These are phyloP conservation scores for Muntiacus reevesi DNA, from an alignment of 2,113 vertebrate species.

Conservation along the genomic window DNA sequence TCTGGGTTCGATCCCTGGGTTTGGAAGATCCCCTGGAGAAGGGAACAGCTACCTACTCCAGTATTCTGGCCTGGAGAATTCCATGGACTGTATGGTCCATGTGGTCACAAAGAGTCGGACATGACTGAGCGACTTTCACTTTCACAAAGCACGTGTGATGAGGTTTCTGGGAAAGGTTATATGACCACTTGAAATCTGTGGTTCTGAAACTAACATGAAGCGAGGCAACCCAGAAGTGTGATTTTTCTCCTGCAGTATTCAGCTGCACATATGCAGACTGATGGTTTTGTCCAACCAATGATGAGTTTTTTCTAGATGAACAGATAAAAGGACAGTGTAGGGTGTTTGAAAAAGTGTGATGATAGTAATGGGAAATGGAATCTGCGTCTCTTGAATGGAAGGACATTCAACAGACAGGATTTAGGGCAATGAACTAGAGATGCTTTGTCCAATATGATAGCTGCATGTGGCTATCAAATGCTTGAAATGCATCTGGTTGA, in stretches of 20 bases:
- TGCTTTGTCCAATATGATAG: not conserved
- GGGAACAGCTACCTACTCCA: not conserved
- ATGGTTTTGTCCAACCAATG: not conserved
- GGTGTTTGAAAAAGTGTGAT: not conserved
- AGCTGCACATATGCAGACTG: rapidly evolving
- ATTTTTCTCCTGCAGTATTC: not conserved
- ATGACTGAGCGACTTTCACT: not conserved
- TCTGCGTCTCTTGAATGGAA: not conserved
- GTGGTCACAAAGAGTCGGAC: not conserved
- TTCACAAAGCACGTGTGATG: not conserved
- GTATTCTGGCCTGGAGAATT: not conserved
- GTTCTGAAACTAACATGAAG: not conserved
- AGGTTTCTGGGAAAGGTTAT: not conserved
- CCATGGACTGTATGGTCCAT: not conserved
- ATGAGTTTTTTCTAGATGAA: not conserved
- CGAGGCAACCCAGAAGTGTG: not conserved
- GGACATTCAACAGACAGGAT: not conserved
- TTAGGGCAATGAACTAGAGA: not conserved
- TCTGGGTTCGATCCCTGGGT: not conserved
- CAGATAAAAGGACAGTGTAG: not conserved
- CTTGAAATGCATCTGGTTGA: not conserved
- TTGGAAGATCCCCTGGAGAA: not conserved
- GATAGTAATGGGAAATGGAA: no score
- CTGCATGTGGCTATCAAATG: not conserved
- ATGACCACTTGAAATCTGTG: not conserved